Conservation (phyloP, 2,113 vertebrate species). For the Lethenteron reissneri region DNA sequence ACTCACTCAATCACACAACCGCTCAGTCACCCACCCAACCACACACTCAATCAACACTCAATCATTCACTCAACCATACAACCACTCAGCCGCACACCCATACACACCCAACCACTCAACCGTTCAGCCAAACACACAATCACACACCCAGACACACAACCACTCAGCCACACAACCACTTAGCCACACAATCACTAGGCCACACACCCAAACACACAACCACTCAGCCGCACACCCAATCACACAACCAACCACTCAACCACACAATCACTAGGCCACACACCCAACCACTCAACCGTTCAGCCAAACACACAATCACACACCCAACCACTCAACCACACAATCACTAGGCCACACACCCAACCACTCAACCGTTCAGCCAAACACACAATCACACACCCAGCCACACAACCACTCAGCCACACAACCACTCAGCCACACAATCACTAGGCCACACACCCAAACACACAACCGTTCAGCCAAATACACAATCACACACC, state of each 20-base stretch:
- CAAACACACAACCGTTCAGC: conserved; percentile 26
- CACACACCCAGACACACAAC: conserved; percentile 12
- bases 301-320: not conserved
- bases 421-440: not conserved
- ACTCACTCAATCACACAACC: conserved; percentile 26
- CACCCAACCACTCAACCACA: conserved; percentile 8
- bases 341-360: conserved; percentile 7
- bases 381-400: conserved; percentile 12
- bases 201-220: conserved; percentile 12
- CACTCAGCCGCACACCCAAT: too few species aligned
- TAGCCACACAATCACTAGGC: not conserved
- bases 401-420: conserved; percentile 21
- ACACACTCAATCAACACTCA: conserved; percentile 24
- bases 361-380: conserved; percentile 2
- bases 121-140: too few species aligned
- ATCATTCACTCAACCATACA: conserved; percentile 19
- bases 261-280: too few species aligned
- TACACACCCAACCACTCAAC: not conserved
- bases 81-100: too few species aligned
- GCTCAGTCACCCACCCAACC: conserved; percentile 16
- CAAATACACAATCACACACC: conserved; percentile 8
- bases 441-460: conserved; percentile 14
- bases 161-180: not conserved
- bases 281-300: not conserved
- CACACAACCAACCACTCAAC: conserved; percentile 6